Evolutionary conservation across 2,888 invertebrate species (phyloP), one percentile per base, ranked within the genome.

Genomic region (Oligia fasciuncula): DNA sequence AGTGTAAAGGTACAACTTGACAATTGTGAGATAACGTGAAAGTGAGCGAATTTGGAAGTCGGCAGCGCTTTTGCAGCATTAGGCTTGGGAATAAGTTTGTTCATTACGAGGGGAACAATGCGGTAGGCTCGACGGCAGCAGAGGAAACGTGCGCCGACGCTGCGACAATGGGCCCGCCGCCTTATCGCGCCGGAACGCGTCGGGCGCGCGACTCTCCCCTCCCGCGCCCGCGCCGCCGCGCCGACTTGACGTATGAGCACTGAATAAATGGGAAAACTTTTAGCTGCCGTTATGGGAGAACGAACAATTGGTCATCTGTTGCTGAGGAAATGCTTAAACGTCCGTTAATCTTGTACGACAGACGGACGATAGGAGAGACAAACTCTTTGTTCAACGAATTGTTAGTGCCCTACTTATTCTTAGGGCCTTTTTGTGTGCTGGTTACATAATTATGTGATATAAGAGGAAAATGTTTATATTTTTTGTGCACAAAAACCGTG

Each of bases 201-300:
- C 95, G 93, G 88, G 91, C 90, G 87, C 90, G 81, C 87, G 75
- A 84, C 89, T 80, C 88, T 67, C 85, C 87, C 79, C 86, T 74
- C 79, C 73, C 84, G 69, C 82, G 62, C 88, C 70, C 79, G 65
- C 77, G 77, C 85, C 88, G 84, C 89, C 88, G 84, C 91, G 85
- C 88, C 90, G 85, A 90, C 93, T 94, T 95, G 95, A 96, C 96
- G 96, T 96, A 95, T 96, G 95, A 95, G 95, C 93, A 93, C 93
- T 95, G 96, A 96, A 96, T 96, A 96, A 96, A 96, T 97, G 96
- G 96, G 95, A 96, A 97, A 97, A 97, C 94, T 97, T 96, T 96
- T 93, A 95, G 95, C 94, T 91, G 90, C 93, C 92, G 94, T 94
- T 94, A 95, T 95, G 95, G 94, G 94, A 95, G 93, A 94, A 93